These are phyloP conservation scores for Eucidaris tribuloides DNA, from an alignment of 35 echinoderm and acorn worm genomes.

Conservation along the genomic window DNA sequence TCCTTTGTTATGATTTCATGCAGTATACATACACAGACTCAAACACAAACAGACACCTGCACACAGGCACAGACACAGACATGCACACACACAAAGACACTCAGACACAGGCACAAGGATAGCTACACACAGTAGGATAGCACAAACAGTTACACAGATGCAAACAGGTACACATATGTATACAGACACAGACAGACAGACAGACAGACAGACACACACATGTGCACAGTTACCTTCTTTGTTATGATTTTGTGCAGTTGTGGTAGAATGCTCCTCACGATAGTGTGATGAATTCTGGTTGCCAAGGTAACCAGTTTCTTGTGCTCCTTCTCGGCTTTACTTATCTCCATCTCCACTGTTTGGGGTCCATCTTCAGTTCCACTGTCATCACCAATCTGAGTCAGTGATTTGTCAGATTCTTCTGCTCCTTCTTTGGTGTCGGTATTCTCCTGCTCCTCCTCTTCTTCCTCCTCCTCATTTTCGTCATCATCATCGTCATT, in stretches of 20 bases:
- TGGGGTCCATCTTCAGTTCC: conserved; percentile 22
- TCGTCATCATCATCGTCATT: neutral
- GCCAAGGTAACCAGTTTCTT: conserved; percentile 51
- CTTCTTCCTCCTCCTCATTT: conserved; percentile 10
- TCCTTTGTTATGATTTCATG: no score
- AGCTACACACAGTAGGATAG: no score
- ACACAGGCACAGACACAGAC: no score
- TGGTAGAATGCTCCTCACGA: conserved; percentile 79
- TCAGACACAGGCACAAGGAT: no score
- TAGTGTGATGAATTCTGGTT: conserved; percentile 83
- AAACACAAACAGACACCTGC: no score
- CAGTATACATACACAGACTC: no score
- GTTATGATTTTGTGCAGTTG: conserved; percentile 72
- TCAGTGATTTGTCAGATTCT: neutral
- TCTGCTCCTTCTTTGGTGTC: conserved; percentile 26
- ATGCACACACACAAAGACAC: no score
- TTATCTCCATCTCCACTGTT: neutral
- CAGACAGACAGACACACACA: no score
- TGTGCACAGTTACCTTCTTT: conserved; percentile 88
- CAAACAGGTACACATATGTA: no score
- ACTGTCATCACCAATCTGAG: neutral
- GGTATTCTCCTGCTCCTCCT: conserved; percentile 42
- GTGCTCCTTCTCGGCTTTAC: neutral
- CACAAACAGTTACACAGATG: no score
- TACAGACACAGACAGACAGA: no score